Evolutionary conservation across 2,113 vertebrate species (phyloP).

Genomic region (Varanus komodoensis): DNA sequence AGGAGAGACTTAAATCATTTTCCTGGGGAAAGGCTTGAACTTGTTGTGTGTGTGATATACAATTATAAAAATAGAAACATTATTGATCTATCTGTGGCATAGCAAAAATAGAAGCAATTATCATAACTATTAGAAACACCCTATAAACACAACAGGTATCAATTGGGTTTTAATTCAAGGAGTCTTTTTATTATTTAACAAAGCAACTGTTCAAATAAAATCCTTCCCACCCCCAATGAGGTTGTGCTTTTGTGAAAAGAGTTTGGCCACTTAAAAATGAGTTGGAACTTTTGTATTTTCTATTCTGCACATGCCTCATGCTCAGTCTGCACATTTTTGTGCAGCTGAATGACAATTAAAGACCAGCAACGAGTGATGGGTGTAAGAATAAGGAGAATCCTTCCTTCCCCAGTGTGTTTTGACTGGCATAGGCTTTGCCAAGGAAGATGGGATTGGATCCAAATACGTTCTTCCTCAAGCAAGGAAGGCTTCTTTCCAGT

Average conservation of each 20-base stretch:
- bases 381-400: background rate
- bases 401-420: background rate
- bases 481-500: no score
- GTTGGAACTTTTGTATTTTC: slow-evolving; percentile 68
- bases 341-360: no score
- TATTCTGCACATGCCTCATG: slow-evolving; percentile 72
- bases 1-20: slow-evolving; percentile 40
- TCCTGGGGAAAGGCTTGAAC: background rate
- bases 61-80: no score
- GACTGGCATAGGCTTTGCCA: background rate
- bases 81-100: background rate
- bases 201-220: background rate
- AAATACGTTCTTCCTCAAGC: background rate
- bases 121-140: background rate
- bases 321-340: slow-evolving; percentile 68
- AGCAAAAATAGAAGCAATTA: slow-evolving; percentile 36
- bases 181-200: background rate
- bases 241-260: slow-evolving; percentile 52
- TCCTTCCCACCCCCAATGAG: background rate
- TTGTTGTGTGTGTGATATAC: background rate
- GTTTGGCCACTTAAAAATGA: slow-evolving; percentile 68
- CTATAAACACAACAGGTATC: rapidly evolving
- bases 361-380: no score
- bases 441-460: background rate
- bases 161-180: background rate